Conservation (phyloP, 2,113 vertebrate genomes). For the Bostrychus sinensis region DNA sequence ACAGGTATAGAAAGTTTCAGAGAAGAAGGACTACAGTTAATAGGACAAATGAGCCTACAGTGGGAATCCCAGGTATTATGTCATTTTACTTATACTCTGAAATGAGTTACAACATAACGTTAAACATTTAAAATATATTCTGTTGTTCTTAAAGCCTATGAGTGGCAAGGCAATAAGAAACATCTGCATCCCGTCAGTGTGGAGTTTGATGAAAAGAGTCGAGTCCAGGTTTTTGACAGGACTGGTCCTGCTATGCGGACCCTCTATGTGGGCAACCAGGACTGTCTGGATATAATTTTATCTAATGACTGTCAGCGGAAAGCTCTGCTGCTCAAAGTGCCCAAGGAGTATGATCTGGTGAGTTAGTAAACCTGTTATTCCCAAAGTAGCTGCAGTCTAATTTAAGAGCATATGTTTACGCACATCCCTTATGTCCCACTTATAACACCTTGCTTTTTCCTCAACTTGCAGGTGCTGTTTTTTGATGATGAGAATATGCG, state of each 20-base stretch:
- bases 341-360: conserved; percentile 96
- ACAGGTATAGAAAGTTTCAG: conserved; percentile 85
- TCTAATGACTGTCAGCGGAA: conserved; percentile 81
- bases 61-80: conserved; percentile 79
- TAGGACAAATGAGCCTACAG: conserved; percentile 57
- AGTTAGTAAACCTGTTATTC: conserved; percentile 20
- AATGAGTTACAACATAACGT: too few relatives aligned
- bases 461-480: conserved; percentile 84
- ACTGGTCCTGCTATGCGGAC: conserved; percentile 75
- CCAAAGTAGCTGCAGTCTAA: conserved; percentile 7
- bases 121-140: background rate
- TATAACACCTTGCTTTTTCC: conserved; percentile 1
- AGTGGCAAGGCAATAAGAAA: conserved; percentile 86
- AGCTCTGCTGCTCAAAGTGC: conserved; percentile 87
- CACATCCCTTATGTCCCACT: conserved; percentile 6
- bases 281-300: conserved; percentile 78
- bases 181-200: conserved; percentile 77
- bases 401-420: conserved; percentile 7
- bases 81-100: background rate
- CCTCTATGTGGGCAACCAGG: conserved; percentile 76
- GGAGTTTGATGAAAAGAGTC: conserved; percentile 72
- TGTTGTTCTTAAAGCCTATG: conserved; percentile 77
- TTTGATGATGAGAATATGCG: conserved; percentile 84
- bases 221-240: conserved; percentile 83
- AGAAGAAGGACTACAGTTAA: conserved; percentile 64